Percentiles rank a stretch among this genome's conserved stretches.
phyloP scores from a whole-genome alignment of 2,113 vertebrate species.

The Alectura lathami region DNA sequence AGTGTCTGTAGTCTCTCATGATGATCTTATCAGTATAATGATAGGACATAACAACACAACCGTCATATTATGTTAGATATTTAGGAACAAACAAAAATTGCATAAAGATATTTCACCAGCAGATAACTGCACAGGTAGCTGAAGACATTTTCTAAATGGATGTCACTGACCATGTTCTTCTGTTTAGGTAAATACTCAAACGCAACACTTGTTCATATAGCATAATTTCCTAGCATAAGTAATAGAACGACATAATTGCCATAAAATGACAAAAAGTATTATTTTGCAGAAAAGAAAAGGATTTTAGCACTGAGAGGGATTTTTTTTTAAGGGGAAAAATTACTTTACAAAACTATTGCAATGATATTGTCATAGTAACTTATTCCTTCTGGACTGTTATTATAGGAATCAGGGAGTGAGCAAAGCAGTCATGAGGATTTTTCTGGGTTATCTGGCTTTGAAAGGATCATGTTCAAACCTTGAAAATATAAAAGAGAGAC shows the following conservation, averaged over 20 bases:
- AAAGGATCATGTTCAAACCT: slow-evolving; percentile 81
- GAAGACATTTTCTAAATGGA: background rate
- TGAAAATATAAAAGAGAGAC: slow-evolving; percentile 78
- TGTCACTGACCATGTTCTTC: background rate
- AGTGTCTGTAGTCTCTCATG: background rate
- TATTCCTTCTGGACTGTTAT: slow-evolving; percentile 54
- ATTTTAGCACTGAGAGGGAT: background rate
- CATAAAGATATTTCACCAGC: background rate
- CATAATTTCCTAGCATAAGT: background rate
- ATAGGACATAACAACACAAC: background rate
- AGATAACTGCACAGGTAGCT: background rate
- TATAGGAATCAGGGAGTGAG: slow-evolving; percentile 55
- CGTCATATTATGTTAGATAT: background rate
- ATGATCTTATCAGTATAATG: background rate
- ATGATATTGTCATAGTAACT: slow-evolving; percentile 71
- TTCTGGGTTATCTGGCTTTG: slow-evolving; percentile 80
- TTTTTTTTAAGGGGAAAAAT: background rate
- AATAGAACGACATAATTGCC: too few relatives aligned
- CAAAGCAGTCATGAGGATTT: slow-evolving; percentile 48
- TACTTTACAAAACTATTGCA: slow-evolving; percentile 48
- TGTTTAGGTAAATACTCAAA: background rate
- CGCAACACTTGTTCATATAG: background rate
- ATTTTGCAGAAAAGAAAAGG: slow-evolving; percentile 26
- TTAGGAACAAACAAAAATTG: background rate
- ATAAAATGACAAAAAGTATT: background rate